A percentile compares a stretch with the other conserved stretches of the same genome.
Conservation (phyloP, 1,140 invertebrate species). For the Drosophila ohnishii region DNA sequence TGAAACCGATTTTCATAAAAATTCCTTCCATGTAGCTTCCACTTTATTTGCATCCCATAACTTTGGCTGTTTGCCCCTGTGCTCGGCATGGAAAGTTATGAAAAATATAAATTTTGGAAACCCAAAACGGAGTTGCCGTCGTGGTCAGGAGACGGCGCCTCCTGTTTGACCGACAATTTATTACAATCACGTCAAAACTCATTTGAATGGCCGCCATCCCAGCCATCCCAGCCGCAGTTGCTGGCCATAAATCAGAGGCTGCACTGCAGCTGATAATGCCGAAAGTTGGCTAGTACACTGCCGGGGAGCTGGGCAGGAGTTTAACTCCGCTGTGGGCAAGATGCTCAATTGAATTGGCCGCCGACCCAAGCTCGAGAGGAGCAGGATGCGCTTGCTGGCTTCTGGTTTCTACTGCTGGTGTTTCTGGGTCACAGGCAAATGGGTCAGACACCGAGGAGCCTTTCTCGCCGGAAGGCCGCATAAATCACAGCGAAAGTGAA, state of each 20-base stretch:
- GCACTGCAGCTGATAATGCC: slow-evolving; percentile 74
- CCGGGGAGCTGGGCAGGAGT: slow-evolving; percentile 4
- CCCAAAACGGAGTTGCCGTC: slow-evolving; percentile 8
- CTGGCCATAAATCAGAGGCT: slow-evolving; percentile 71
- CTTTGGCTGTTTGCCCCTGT: slow-evolving; percentile 20
- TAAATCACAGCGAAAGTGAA: slow-evolving; percentile 72
- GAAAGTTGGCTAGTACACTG: neutral
- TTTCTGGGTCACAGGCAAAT: slow-evolving; percentile 65
- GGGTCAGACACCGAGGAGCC: slow-evolving; percentile 44
- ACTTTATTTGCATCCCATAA: slow-evolving; percentile 53
- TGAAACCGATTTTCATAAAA: neutral
- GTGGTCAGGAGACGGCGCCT: slow-evolving; percentile 14
- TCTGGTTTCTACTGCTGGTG: slow-evolving; percentile 16
- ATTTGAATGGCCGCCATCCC: slow-evolving; percentile 63
- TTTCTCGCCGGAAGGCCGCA: slow-evolving; percentile 15
- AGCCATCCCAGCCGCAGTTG: slow-evolving; percentile 39
- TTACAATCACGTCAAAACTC: slow-evolving; percentile 81
- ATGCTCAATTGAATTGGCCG: slow-evolving; percentile 63
- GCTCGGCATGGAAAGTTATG: slow-evolving; percentile 40
- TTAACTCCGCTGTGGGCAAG: slow-evolving; percentile 23
- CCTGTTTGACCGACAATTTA: slow-evolving; percentile 75
- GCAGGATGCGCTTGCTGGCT: slow-evolving; percentile 10
- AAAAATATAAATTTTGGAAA: slow-evolving; percentile 59
- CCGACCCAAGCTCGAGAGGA: slow-evolving; percentile 21
- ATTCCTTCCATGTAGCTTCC: slow-evolving; percentile 4